Evolutionary conservation across 92 coral and sea anemone species (phyloP).

Genomic region (Actinernus sp.): DNA sequence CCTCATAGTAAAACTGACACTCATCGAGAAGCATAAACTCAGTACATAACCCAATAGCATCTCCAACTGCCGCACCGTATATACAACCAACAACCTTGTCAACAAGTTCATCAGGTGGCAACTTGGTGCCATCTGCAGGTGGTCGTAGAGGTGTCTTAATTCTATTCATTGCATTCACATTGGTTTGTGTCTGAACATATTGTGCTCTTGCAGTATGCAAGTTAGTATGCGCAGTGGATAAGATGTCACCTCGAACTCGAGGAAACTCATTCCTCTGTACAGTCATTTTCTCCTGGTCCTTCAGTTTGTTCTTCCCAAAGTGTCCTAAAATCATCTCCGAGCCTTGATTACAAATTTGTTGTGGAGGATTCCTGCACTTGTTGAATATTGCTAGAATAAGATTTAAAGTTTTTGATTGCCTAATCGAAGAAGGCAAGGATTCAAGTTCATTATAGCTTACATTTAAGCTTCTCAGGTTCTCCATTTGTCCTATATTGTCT

Average conservation of each 20-base stretch:
- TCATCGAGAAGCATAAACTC: constrained; percentile 94
- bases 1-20: constrained; percentile 85
- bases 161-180: constrained; percentile 80
- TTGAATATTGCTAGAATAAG: constrained; percentile 85
- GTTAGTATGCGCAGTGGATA: constrained; percentile 83
- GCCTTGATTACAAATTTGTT: constrained; percentile 90
- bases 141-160: constrained; percentile 92
- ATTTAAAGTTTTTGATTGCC: constrained; percentile 63
- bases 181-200: constrained; percentile 89
- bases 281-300: constrained; percentile 51
- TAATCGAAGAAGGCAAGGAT: constrained; percentile 76
- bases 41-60: constrained; percentile 92
- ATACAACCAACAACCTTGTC: constrained; percentile 94
- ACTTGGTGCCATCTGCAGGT: constrained; percentile 75
- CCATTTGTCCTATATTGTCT: constrained; percentile 78
- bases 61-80: constrained; percentile 97
- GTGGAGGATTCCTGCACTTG: constrained; percentile 90
- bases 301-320: constrained; percentile 55
- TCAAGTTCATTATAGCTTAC: constrained; percentile 88
- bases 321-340: constrained; percentile 68
- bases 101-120: constrained; percentile 96
- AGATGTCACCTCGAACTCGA: constrained; percentile 87
- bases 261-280: constrained; percentile 72
- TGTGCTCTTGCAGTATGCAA: constrained; percentile 95
- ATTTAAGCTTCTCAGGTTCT: constrained; percentile 75